phyloP scores from a whole-genome alignment of 2,888 invertebrate genomes.

The Hydriomena furcata region DNA sequence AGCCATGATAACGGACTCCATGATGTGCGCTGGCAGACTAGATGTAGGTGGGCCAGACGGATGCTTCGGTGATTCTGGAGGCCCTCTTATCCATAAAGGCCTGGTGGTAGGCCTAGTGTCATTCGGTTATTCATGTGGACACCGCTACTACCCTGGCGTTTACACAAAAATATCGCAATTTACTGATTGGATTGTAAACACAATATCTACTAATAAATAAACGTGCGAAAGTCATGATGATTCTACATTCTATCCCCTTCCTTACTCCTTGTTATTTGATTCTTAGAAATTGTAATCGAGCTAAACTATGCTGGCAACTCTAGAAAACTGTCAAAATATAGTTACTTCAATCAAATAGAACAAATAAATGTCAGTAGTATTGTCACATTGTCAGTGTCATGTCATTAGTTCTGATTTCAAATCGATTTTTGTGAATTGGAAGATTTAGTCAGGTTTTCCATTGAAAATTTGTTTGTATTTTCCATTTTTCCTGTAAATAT shows the following conservation, averaged over 20 bases:
- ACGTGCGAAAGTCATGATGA: no score
- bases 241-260: no score
- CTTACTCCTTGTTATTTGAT: no score
- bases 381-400: conserved; percentile 7
- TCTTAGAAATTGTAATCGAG: no score
- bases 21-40: conserved; percentile 70
- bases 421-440: conserved; percentile 24
- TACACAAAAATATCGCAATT: conserved; percentile 73
- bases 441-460: conserved; percentile 39
- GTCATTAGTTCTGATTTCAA: conserved; percentile 5
- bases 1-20: conserved; percentile 62
- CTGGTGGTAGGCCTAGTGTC: conserved; percentile 71
- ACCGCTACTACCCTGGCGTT: conserved; percentile 70
- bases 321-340: no score
- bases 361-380: no score
- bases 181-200: conserved; percentile 71
- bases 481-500: conserved; percentile 29
- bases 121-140: conserved; percentile 72
- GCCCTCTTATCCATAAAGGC: conserved; percentile 72
- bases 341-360: no score
- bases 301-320: no score
- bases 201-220: conserved; percentile 61
- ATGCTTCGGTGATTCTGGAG: conserved; percentile 75
- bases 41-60: conserved; percentile 70
- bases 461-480: conserved; percentile 35